phyloP scores from a whole-genome alignment of 1,140 invertebrate genomes.

The Drosophila fuyamai region DNA sequence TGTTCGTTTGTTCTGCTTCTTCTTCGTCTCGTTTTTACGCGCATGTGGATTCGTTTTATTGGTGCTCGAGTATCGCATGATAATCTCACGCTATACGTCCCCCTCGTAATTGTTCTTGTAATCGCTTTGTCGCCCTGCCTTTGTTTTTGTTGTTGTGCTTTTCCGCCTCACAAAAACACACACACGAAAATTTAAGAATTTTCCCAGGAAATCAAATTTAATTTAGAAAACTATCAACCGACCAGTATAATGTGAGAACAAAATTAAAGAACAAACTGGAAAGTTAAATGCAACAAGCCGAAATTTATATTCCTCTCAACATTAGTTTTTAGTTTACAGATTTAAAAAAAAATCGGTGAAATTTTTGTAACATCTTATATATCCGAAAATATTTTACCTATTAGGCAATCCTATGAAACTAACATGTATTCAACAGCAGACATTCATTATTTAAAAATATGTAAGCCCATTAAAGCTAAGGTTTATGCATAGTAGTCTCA shows the following conservation, averaged over 20 bases:
- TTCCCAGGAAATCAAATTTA: constrained; percentile 37
- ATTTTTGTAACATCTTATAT: no score
- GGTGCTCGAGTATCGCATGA: constrained; percentile 79
- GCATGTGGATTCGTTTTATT: constrained; percentile 84
- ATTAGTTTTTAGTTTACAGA: no score
- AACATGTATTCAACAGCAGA: no score
- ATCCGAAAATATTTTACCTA: no score
- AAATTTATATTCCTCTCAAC: not conserved
- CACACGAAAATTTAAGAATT: constrained; percentile 9
- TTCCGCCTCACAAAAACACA: constrained; percentile 44
- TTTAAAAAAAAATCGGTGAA: no score
- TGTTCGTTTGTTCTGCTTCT: constrained; percentile 20
- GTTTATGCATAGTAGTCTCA: no score
- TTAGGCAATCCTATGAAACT: no score
- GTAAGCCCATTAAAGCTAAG: no score
- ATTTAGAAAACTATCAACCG: constrained; percentile 22
- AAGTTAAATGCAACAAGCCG: not conserved
- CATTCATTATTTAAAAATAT: no score
- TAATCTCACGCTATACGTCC: constrained; percentile 58
- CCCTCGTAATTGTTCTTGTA: constrained; percentile 32
- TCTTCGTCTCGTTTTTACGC: constrained; percentile 15
- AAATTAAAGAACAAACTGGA: not conserved
- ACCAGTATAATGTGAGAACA: constrained; percentile 9
- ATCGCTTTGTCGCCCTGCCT: constrained; percentile 6
- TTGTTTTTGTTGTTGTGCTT: constrained; percentile 60